phyloP scores from a whole-genome alignment of 2,113 vertebrate species.

The Chionodraco myersi region DNA sequence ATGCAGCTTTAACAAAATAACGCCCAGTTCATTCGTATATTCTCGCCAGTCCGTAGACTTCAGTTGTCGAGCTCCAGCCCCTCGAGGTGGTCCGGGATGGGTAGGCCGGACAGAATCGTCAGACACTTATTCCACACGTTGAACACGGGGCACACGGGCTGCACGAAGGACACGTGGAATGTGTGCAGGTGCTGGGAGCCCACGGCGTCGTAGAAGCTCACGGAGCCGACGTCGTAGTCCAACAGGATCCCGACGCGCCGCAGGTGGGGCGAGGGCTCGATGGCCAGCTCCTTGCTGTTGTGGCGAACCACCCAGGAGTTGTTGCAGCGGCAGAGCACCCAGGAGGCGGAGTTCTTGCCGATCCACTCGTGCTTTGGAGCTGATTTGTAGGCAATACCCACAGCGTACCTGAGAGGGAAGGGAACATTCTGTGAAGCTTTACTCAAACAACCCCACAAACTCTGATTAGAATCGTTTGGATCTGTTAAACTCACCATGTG shows the following conservation, averaged over 20 bases:
- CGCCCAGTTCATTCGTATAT: slow-evolving; percentile 13
- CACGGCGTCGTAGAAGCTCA: slow-evolving; percentile 96
- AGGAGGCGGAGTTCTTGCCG: slow-evolving; percentile 95
- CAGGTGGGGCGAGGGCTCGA: slow-evolving; percentile 95
- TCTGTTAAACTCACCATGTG: slow-evolving; percentile 89
- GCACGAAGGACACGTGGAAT: slow-evolving; percentile 92
- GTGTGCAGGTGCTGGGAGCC: slow-evolving; percentile 96
- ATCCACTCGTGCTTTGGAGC: slow-evolving; percentile 98
- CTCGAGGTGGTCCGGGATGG: slow-evolving; percentile 97
- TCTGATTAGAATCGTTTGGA: too few species aligned
- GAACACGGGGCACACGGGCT: slow-evolving; percentile 96
- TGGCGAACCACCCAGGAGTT: slow-evolving; percentile 96
- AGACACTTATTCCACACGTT: slow-evolving; percentile 99
- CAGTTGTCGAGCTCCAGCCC: slow-evolving; percentile 88
- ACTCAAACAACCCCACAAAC: not conserved
- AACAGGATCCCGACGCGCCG: slow-evolving; percentile 92
- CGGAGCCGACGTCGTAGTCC: slow-evolving; percentile 93
- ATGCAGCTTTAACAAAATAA: slow-evolving; percentile 47
- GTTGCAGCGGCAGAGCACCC: slow-evolving; percentile 97
- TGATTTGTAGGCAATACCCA: slow-evolving; percentile 96
- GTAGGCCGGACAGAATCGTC: slow-evolving; percentile 96
- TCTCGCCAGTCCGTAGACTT: slow-evolving; percentile 10
- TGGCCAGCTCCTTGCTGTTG: slow-evolving; percentile 94
- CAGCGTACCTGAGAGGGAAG: slow-evolving; percentile 89
- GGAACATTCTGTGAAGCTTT: not conserved